Base-by-base conservation (phyloP, 1,140 invertebrate genomes). In the Drosophila asahinai region DNA sequence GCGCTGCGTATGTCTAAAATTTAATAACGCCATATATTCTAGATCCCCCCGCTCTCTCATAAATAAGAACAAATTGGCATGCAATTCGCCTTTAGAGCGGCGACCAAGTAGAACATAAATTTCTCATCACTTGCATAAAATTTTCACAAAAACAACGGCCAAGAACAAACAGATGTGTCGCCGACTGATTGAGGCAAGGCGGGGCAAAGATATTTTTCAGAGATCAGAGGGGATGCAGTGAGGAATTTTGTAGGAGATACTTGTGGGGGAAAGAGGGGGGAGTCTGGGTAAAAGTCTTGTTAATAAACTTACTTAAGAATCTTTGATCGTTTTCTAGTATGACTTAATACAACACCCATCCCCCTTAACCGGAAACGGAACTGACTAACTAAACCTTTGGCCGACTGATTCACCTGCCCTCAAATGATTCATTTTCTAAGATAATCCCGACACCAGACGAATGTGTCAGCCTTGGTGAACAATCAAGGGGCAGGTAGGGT, bases 41-140 rank as follows among this genome's bases (percentile, higher is more conserved):
- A 11, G 40, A 33, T 9, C 33, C 52, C 40, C 36, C 76, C 27
- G 12, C 57, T 33, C 36, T 68, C 72, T 66, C 84, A 83, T 86
- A 86, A 86, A 86, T 89, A 83, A 83, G 55, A 89, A 61, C 80
- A 87, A 86, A 87, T 86, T 86, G 84, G 84, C 83, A 80, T 87
- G 83, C 84, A 87, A 83, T 87, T 75, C 49, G 83, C 84, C 67
- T 72, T 57, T 81, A 55, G 75, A 81, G 62, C 72, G 61, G 78
- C 68, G 57, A 67, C 58, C 67, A 61, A 76, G 76, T 78, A 87
- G 84, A 70, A 83, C 83, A 86, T 86, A 83, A 86, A 86, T 83
- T 86, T 83, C 80, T 86, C 83, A 89, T 80, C 83, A 86, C 83
- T 86, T 89, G 83, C 83, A 89, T 87, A 80, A 80, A 86, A 86